These are phyloP conservation scores for Metopolophium dirhodum DNA, from an alignment of 1,140 invertebrate species.

Conservation along the genomic window DNA sequence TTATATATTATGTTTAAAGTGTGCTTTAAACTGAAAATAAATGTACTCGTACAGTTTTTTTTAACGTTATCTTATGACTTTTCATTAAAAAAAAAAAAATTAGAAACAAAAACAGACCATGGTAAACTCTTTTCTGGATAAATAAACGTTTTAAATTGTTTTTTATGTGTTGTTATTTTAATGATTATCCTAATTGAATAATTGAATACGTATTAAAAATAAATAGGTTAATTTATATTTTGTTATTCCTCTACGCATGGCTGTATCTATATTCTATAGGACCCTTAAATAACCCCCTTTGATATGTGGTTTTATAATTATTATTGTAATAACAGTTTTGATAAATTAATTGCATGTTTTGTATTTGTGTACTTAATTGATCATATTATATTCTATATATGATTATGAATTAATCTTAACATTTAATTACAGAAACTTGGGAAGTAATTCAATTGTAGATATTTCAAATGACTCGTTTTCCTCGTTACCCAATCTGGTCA, in stretches of 20 bases:
- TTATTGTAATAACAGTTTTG: background rate
- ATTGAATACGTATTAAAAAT: too few species aligned
- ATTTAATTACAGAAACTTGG: conserved; percentile 71
- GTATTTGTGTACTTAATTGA: background rate
- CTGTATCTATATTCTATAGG: background rate
- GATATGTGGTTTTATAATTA: background rate
- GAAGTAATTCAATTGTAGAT: conserved; percentile 71
- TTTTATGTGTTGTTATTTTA: background rate
- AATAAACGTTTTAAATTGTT: background rate
- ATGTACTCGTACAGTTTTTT: background rate
- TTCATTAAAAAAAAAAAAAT: background rate
- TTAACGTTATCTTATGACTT: background rate
- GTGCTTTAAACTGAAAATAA: background rate
- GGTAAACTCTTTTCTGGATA: background rate
- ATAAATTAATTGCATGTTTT: background rate
- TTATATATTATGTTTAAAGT: background rate
- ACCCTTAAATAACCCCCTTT: background rate
- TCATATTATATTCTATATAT: background rate
- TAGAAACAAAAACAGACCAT: background rate
- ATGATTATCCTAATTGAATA: background rate
- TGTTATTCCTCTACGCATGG: background rate
- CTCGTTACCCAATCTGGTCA: conserved; percentile 68
- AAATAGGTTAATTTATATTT: too few species aligned
- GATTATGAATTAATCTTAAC: background rate
- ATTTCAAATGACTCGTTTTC: conserved; percentile 71